Conservation (phyloP, 2,797 vertebrate species). For the Acanthurus tractus region DNA sequence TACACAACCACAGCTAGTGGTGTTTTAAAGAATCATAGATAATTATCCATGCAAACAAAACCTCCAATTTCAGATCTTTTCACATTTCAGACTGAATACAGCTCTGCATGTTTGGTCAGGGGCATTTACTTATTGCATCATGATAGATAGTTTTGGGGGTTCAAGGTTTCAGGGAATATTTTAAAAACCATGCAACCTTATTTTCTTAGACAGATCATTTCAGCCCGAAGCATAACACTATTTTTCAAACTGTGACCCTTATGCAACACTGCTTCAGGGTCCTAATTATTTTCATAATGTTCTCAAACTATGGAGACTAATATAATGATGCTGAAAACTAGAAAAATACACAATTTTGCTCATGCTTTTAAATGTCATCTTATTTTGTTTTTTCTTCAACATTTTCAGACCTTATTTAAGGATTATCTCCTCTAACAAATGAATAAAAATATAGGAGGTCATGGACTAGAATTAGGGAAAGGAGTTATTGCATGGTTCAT, state of each 20-base stretch:
- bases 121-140: constrained; percentile 59
- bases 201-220: background rate
- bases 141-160: constrained; percentile 8
- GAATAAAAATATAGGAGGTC: background rate
- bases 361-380: no score
- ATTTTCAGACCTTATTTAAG: background rate
- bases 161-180: constrained; percentile 45
- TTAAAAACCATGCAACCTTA: constrained; percentile 4
- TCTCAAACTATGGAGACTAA: background rate
- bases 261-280: background rate
- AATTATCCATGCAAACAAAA: constrained; percentile 5
- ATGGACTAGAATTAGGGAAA: background rate
- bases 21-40: background rate
- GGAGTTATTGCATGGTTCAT: background rate
- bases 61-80: background rate
- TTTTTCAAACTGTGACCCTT: background rate
- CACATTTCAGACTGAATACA: background rate
- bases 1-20: background rate
- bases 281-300: background rate
- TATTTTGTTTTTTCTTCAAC: no score
- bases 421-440: background rate
- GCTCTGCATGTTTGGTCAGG: constrained; percentile 40
- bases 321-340: background rate
- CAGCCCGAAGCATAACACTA: constrained; percentile 1
- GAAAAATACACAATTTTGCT: background rate